Percentiles rank a stretch among this genome's conserved stretches.
Evolutionary conservation across 2,797 vertebrate species (phyloP).

Genomic region (Erithacus rubecula): DNA sequence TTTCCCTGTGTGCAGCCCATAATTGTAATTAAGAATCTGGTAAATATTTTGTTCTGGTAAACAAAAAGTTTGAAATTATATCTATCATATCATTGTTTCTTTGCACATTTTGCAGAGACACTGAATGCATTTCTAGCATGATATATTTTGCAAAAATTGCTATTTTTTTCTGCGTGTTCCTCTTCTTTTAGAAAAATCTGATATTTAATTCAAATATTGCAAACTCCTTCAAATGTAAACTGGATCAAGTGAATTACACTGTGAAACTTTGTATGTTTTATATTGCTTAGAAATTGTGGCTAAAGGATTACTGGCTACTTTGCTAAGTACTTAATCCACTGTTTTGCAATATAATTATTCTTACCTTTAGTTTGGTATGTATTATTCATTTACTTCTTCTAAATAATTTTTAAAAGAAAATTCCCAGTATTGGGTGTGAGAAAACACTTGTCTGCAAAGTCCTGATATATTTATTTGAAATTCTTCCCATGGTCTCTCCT

Average conservation of each 20-base stretch:
- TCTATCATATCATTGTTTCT: neutral
- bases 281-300: neutral
- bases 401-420: neutral
- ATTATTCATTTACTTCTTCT: neutral
- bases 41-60: neutral
- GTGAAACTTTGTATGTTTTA: neutral
- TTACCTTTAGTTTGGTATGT: neutral
- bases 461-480: neutral
- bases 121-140: neutral
- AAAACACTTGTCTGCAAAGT: neutral
- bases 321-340: neutral
- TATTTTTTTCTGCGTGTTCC: fast-evolving
- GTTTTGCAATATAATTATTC: neutral
- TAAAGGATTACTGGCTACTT: neutral
- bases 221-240: neutral
- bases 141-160: neutral
- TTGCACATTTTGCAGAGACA: neutral
- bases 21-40: neutral
- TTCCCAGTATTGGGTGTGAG: neutral
- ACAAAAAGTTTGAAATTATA: neutral
- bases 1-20: neutral
- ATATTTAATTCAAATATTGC: neutral
- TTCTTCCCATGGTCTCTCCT: neutral
- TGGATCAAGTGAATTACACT: neutral
- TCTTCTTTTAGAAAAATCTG: neutral